phyloP scores from a whole-genome alignment of 2,113 vertebrate species.

The Euleptes europaea region DNA sequence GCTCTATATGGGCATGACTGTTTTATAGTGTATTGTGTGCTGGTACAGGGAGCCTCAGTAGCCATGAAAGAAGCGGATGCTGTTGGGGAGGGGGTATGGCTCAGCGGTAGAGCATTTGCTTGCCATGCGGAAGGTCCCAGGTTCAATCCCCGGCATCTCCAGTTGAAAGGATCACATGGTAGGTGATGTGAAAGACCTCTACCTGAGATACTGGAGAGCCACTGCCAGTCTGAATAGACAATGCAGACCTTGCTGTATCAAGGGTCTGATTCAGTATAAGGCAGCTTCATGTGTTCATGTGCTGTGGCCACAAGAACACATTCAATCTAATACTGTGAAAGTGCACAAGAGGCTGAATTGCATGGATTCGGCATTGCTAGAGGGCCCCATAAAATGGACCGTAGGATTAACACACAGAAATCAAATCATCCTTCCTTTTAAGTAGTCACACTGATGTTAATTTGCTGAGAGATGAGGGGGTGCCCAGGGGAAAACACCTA shows the following conservation, averaged over 20 bases:
- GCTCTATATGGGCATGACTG: background rate
- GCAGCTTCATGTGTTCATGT: background rate
- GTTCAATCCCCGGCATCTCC: too few species aligned
- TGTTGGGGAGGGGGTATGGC: too few species aligned
- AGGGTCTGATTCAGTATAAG: too few species aligned
- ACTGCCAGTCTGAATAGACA: too few species aligned
- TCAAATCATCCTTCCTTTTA: background rate
- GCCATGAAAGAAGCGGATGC: background rate
- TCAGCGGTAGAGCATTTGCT: too few species aligned
- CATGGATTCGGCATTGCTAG: background rate
- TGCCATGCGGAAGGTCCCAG: too few species aligned
- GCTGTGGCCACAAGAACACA: too few species aligned
- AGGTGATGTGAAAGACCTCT: too few species aligned
- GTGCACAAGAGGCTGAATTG: background rate
- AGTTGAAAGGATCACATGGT: too few species aligned
- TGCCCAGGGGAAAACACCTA: background rate
- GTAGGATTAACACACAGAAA: background rate
- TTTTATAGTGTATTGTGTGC: background rate
- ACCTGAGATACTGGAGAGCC: too few species aligned
- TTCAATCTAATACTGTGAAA: background rate
- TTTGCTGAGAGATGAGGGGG: background rate
- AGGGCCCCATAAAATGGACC: background rate
- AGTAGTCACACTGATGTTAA: background rate
- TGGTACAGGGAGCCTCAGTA: background rate
- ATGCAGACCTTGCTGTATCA: too few species aligned